Conservation (phyloP, 2,113 vertebrate genomes). For the Mesitornis unicolor region DNA sequence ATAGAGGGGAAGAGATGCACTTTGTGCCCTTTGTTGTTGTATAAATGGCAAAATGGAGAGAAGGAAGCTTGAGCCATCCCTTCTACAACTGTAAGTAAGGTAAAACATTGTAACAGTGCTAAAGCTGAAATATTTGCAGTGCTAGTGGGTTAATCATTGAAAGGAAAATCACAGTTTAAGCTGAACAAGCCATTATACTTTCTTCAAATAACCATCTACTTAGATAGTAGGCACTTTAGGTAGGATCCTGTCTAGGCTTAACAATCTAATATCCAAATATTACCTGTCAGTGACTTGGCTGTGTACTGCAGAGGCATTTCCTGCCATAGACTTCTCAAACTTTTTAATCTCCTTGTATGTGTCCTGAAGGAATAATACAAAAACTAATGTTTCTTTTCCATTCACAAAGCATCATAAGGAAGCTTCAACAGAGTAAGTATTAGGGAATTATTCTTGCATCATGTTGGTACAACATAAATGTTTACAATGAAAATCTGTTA, state of each 20-base stretch:
- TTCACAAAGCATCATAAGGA: neutral
- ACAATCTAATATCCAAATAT: neutral
- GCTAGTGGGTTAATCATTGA: neutral
- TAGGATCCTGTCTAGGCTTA: neutral
- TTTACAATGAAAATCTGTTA: neutral
- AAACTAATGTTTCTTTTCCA: neutral
- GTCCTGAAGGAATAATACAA: slow-evolving; percentile 69
- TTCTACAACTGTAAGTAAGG: neutral
- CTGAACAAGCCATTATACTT: neutral
- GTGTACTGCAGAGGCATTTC: slow-evolving; percentile 2
- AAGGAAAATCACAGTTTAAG: neutral
- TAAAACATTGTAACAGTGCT: neutral
- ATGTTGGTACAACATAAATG: neutral
- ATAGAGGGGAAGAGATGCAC: neutral
- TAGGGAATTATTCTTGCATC: neutral
- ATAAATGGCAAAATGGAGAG: neutral
- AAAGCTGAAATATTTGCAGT: neutral
- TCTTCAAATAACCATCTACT: neutral
- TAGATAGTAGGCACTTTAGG: neutral
- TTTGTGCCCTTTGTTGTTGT: neutral
- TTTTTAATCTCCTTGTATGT: slow-evolving; percentile 81
- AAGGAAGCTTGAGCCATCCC: neutral
- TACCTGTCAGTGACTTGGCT: slow-evolving; percentile 66
- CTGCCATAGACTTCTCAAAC: slow-evolving; percentile 83
- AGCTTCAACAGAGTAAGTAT: neutral